Evolutionary conservation across 2,113 vertebrate genomes (phyloP).

Genomic region (Cricetomys ansorgei): DNA sequence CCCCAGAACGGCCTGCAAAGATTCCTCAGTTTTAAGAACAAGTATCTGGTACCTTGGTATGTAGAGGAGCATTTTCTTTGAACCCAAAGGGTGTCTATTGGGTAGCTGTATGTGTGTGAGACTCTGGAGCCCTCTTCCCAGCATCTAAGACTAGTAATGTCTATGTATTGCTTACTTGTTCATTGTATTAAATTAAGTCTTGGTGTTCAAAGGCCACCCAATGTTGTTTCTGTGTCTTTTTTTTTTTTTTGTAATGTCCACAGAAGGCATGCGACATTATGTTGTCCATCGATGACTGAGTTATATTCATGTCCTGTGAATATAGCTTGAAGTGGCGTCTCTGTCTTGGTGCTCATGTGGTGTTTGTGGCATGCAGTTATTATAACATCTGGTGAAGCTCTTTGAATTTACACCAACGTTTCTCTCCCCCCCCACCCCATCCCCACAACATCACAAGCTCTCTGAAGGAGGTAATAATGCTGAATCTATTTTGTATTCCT

Average conservation of each 20-base stretch:
- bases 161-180: background rate
- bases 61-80: background rate
- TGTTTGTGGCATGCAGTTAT: background rate
- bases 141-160: background rate
- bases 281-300: background rate
- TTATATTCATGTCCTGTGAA: background rate
- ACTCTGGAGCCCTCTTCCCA: background rate
- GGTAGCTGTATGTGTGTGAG: background rate
- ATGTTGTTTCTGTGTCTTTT: background rate
- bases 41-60: background rate
- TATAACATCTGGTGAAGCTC: background rate
- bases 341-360: background rate
- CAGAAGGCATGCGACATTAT: background rate
- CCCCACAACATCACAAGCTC: background rate
- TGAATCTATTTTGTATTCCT: background rate
- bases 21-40: background rate
- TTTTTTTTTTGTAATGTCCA: background rate
- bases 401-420: background rate
- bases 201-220: background rate
- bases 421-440: no score
- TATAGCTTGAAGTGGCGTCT: background rate
- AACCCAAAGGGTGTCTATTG: background rate
- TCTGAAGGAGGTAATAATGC: background rate
- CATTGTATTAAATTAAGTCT: background rate
- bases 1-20: background rate